Evolutionary conservation across 2,797 vertebrate species (phyloP), one percentile per base, ranked within the genome.

Genomic region (Mormyrops boulengeri): DNA sequence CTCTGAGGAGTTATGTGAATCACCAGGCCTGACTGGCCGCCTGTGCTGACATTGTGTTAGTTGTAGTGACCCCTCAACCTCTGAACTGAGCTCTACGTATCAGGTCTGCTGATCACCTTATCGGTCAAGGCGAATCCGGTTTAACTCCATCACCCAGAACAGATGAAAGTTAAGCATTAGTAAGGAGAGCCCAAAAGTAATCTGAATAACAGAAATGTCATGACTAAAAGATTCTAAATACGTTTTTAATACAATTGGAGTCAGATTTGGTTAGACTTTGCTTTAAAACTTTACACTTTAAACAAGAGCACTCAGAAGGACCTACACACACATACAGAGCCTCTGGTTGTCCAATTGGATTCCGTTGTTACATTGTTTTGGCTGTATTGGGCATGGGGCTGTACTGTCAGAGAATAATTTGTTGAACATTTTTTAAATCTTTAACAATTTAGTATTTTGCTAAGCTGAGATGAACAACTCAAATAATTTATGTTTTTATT

Each of bases 391-490:
- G 69, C 69, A 77, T 77, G 34, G 38, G 41, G 14, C 69, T 19
- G 14, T 41, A 19, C 12, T 41, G 69, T 85, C 84, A 85, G 50
- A 86, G 57, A 30, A 14, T 41, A 82, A 88, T 88, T 91, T 90
- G 91, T 90, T 87, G 26, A 90, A 95, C 96, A 95, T 95, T 96
- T 96, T 94, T 95, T 97, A 96, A 96, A 95, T 93, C 95, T 95
- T n/a, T 14, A 47, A 41, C n/a, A 30, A 34, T 87, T 57, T 87
- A 14, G 4, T 3, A 41, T 87, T 38, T 52, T 87, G 30, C 50
- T 30, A 87, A 87, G 14, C 11, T 26, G 85, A 55, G 73, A 80
- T 19, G 17, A 19, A 80, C 73, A 38, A 38, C 34, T 44, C 73
- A 41, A 38, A 80, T 80, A 80, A 53, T 57, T 87, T 17, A 60